phyloP scores from a whole-genome alignment of 2,113 vertebrate genomes.

The Misgurnus mizolepis region DNA sequence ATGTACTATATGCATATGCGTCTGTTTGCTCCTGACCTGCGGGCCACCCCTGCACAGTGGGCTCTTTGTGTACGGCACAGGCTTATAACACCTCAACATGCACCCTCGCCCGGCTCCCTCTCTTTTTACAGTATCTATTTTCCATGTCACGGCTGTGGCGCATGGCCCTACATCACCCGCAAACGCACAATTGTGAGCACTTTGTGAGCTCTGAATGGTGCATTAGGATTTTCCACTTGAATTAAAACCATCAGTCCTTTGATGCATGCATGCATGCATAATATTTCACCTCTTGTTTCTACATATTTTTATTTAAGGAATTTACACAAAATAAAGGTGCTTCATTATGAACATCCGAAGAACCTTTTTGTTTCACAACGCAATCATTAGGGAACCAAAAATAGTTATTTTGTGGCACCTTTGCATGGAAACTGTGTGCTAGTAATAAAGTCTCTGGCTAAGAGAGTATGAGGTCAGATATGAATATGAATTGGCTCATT shows the following conservation, averaged over 20 bases:
- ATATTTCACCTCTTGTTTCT: no score
- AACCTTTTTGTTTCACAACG: no score
- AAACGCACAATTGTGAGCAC: conserved; percentile 59
- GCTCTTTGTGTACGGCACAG: conserved; percentile 68
- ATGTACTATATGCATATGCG: conserved; percentile 25
- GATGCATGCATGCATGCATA: conserved; percentile 18
- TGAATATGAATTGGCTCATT: no score
- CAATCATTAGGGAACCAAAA: no score
- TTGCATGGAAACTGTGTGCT: no score
- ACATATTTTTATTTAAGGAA: no score
- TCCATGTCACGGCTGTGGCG: conserved; percentile 23
- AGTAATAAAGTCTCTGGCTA: no score
- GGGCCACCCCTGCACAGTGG: conserved; percentile 69
- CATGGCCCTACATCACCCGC: conserved; percentile 35
- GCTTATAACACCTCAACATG: conserved; percentile 69
- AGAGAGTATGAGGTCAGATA: no score
- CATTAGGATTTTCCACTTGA: conserved; percentile 70
- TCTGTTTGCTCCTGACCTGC: conserved; percentile 54
- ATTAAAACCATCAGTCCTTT: conserved; percentile 61
- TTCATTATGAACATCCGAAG: no score
- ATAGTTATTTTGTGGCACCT: no score
- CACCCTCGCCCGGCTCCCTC: conserved; percentile 40
- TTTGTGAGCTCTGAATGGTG: conserved; percentile 61
- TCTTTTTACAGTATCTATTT: conserved; percentile 38
- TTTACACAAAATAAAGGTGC: no score